phyloP scores from a whole-genome alignment of 2,888 invertebrate genomes.

The Ochropleura leucogaster region DNA sequence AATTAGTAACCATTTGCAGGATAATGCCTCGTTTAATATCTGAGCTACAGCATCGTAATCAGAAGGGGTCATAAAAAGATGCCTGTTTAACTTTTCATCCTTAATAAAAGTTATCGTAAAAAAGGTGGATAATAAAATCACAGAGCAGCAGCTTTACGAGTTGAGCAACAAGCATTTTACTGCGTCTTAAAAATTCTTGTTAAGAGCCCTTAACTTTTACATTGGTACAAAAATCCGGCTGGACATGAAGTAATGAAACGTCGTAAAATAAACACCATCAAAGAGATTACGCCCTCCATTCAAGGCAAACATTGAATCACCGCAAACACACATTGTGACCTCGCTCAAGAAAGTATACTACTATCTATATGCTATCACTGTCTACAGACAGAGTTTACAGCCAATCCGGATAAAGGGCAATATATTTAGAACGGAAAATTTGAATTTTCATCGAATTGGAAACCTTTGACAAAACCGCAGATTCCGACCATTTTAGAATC shows the following conservation, averaged over 20 bases:
- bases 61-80: conserved; percentile 48
- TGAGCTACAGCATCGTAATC: conserved; percentile 43
- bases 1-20: neutral
- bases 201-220: conserved; percentile 41
- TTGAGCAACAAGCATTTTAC: conserved; percentile 41
- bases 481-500: conserved; percentile 12
- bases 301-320: conserved; percentile 57
- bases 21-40: conserved; percentile 34
- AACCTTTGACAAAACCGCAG: conserved; percentile 14
- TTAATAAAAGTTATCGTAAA: conserved; percentile 41
- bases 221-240: conserved; percentile 30
- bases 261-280: conserved; percentile 62
- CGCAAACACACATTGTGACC: conserved; percentile 44
- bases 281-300: conserved; percentile 49
- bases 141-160: conserved; percentile 41
- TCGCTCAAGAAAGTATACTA: conserved; percentile 49
- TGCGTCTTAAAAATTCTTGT: conserved; percentile 24
- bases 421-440: conserved; percentile 20
- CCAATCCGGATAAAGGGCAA: conserved; percentile 13
- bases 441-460: conserved; percentile 7
- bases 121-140: conserved; percentile 42
- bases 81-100: conserved; percentile 44
- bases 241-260: conserved; percentile 37
- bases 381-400: conserved; percentile 9
- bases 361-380: conserved; percentile 26